phyloP scores from a whole-genome alignment of 2,797 vertebrate species.

The Melanotaenia parkinsoni region DNA sequence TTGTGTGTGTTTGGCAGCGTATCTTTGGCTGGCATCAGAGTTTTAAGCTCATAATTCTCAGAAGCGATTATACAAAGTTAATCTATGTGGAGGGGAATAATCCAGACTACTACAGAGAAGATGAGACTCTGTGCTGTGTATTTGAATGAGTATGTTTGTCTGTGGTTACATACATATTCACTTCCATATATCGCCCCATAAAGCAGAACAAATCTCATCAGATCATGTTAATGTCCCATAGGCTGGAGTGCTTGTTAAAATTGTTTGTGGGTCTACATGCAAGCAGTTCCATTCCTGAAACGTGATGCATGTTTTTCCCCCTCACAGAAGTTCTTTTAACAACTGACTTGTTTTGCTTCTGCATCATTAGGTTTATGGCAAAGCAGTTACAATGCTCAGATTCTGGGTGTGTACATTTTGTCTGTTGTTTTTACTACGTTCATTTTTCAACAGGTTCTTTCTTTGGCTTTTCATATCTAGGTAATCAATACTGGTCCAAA shows the following conservation, averaged over 20 bases:
- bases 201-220: slow-evolving; percentile 60
- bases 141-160: slow-evolving; percentile 16
- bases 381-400: slow-evolving; percentile 15
- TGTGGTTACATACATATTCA: slow-evolving; percentile 36
- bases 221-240: slow-evolving; percentile 54
- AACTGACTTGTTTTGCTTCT: slow-evolving; percentile 37
- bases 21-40: slow-evolving; percentile 36
- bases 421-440: slow-evolving; percentile 43
- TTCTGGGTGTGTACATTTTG: slow-evolving; percentile 24
- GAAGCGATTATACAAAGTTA: slow-evolving; percentile 75
- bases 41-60: slow-evolving; percentile 62
- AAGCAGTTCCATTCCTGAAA: slow-evolving; percentile 7
- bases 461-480: slow-evolving; percentile 61
- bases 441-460: slow-evolving; percentile 59
- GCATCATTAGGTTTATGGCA: slow-evolving; percentile 45
- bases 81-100: slow-evolving; percentile 73
- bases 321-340: slow-evolving; percentile 37
- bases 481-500: slow-evolving; percentile 78
- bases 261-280: slow-evolving; percentile 35
- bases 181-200: slow-evolving; percentile 45
- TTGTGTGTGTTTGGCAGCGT: slow-evolving; percentile 23
- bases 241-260: slow-evolving; percentile 55
- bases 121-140: slow-evolving; percentile 21
- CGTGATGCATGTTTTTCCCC: slow-evolving; percentile 41
- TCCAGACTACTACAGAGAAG: slow-evolving; percentile 55